Base-by-base conservation (phyloP, 2,888 invertebrate species). In the Metopia argyrocephala region DNA sequence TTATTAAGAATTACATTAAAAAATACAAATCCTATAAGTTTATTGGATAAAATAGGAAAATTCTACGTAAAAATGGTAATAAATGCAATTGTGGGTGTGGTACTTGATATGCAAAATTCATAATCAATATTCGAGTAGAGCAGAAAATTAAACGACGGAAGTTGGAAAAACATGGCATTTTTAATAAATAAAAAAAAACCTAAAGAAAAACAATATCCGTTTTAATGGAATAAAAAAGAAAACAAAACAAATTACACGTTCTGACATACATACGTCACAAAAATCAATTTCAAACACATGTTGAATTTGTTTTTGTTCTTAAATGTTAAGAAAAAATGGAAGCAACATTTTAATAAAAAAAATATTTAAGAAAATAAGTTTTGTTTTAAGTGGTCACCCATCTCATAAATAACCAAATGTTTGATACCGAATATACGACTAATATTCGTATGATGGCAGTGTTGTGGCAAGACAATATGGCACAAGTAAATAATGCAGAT, bases 201-300 rank as follows among this genome's bases (percentile, higher is more conserved):
- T 46, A 45, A 62, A 38, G 9, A 15, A 38, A 46, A 25, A 46
- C 46, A 62, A 62, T 62, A 45, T 62, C 62, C 62, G 62, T 62
- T 62, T 62, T 6, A 28, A 7, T 23, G 3, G 31, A n/a, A 6
- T 18, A 15, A 3, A 27, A 28, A 27, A 59, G 15, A 31, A 31
- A 31, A 31, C 31, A 56, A 50, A 18, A 20, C n/a, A 56, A 25
- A 56, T 1, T 23, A 27, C 25, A 56, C 23, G 25, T 27, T 27
- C 56, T 25, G 56, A 27, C 25, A 56, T 23, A 38, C 9, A 38
- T 38, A 38, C 9, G 38, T 38, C 38, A 64, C 48, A 46, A 73
- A n/a, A 73, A 64, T 57, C 28, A 57, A 73, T 73, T 64, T 65
- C 31, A 56, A 57, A 45, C 73, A 50, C 56, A 73, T 73, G 57